Base-by-base conservation (phyloP, 2,113 vertebrate species). In the Caracal caracal region DNA sequence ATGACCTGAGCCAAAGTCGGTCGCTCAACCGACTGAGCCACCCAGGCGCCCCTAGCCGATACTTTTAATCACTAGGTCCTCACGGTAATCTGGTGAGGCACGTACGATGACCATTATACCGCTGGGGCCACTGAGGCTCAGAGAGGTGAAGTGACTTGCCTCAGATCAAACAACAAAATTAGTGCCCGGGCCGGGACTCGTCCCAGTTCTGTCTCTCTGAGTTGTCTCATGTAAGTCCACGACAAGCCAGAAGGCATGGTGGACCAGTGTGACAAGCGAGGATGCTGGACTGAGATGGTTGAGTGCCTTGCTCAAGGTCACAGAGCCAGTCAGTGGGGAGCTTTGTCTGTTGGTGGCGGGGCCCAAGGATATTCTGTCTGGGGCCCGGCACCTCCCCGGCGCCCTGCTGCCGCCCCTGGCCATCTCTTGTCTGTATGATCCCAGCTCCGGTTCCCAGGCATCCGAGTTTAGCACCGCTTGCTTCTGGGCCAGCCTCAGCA, bases 121-220 rank as follows among this genome's bases (percentile, higher is more conserved):
- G 83, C 26, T 10, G 35, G 35, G 92, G 56, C 95, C 4, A 84
- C 43, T 37, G 78, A 94, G 92, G 49, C 82, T 79, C 68, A 35
- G n/a, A 63, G n/a, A 94, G 26, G 53, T 79, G 82, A 78, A 51
- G 71, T 20, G 47, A 93, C 78, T 93, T 80, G 68, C 84, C 40
- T 76, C 30, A 59, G n/a, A 83, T 47, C 68, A 81, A 20, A 80
- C 24, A 66, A 17, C 89, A 76, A 76, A 65, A 93, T 71, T 66
- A 90, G 56, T 66, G 43, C 33, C n/a, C 70, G 47, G 47, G 71
- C 53, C 61, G 47, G 49, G 66, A 49, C 79, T 33, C 84, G 83
- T 82, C 91, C 97, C 91, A 75, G 53, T 95, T 94, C 91, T 94
- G 93, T 88, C 94, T 95, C 92, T 63, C 22, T 10, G n/a, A 28